Evolutionary conservation across 2,888 invertebrate species (phyloP).

Genomic region (Schrankia costaestrigalis): DNA sequence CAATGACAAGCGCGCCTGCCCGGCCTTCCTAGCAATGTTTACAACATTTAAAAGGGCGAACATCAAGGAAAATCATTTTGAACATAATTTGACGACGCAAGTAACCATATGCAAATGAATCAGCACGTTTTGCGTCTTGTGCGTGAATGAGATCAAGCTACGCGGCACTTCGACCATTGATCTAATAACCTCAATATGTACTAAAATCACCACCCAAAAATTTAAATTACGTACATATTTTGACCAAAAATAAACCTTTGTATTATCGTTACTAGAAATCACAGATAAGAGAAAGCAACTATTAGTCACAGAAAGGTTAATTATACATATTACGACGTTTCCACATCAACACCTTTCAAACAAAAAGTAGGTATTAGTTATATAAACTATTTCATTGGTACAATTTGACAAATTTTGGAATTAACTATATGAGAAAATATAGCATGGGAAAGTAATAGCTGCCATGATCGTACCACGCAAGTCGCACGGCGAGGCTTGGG

Average conservation of each 20-base stretch:
- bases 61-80: conserved; percentile 20
- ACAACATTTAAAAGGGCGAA: neutral
- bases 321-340: conserved; percentile 61
- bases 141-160: conserved; percentile 65
- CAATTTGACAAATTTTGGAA: conserved; percentile 25
- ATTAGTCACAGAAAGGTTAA: conserved; percentile 75
- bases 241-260: conserved; percentile 40
- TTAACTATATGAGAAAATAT: conserved; percentile 32
- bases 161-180: conserved; percentile 74
- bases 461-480: conserved; percentile 81
- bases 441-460: conserved; percentile 73
- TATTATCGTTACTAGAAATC: conserved; percentile 50
- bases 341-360: conserved; percentile 46
- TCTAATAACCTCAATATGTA: conserved; percentile 73
- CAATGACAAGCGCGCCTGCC: too few species aligned
- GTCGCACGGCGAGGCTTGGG: conserved; percentile 81
- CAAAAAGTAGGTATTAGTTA: conserved; percentile 54
- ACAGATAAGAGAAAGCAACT: conserved; percentile 73
- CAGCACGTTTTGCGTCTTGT: conserved; percentile 73
- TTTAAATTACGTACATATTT: conserved; percentile 39
- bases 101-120: conserved; percentile 75
- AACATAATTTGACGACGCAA: conserved; percentile 27
- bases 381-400: conserved; percentile 53
- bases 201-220: conserved; percentile 39
- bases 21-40: too few species aligned